A percentile compares a stretch with the other conserved stretches of the same genome.
Evolutionary conservation across 2,888 invertebrate species (phyloP).

Genomic region (Calameuta pallipes): DNA sequence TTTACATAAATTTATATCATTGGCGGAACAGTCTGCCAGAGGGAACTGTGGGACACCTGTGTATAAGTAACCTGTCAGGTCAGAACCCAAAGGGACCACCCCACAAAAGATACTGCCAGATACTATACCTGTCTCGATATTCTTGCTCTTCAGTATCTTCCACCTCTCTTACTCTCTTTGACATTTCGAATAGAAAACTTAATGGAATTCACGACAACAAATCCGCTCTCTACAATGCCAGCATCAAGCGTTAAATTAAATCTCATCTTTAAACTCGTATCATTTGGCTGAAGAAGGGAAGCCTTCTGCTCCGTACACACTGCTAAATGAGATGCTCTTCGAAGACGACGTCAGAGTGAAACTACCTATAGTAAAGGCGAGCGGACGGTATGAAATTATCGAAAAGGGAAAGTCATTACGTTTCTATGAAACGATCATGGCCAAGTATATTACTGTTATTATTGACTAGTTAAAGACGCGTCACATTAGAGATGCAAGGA

Average conservation of each 20-base stretch:
- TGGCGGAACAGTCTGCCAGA: slow-evolving; percentile 14
- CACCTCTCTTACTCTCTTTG: neutral
- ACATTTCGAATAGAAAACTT: neutral
- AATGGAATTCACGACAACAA: neutral
- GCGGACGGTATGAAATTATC: neutral
- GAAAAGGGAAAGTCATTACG: neutral
- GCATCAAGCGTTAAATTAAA: neutral
- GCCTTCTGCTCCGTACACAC: neutral
- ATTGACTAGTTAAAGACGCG: neutral
- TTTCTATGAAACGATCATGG: neutral
- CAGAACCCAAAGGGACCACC: slow-evolving; percentile 28
- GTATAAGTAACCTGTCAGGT: neutral
- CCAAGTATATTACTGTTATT: neutral
- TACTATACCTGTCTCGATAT: neutral
- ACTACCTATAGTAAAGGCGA: neutral
- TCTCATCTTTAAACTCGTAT: neutral
- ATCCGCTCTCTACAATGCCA: neutral
- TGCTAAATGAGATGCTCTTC: neutral
- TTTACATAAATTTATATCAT: slow-evolving; percentile 31
- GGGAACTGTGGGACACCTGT: slow-evolving; percentile 36
- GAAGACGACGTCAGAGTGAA: neutral
- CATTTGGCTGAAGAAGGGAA: neutral
- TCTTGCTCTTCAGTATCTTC: neutral
- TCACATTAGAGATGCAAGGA: neutral
- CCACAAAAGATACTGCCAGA: slow-evolving; percentile 35